Conservation (phyloP, 2,113 vertebrate species). For the Raphicerus campestris region DNA sequence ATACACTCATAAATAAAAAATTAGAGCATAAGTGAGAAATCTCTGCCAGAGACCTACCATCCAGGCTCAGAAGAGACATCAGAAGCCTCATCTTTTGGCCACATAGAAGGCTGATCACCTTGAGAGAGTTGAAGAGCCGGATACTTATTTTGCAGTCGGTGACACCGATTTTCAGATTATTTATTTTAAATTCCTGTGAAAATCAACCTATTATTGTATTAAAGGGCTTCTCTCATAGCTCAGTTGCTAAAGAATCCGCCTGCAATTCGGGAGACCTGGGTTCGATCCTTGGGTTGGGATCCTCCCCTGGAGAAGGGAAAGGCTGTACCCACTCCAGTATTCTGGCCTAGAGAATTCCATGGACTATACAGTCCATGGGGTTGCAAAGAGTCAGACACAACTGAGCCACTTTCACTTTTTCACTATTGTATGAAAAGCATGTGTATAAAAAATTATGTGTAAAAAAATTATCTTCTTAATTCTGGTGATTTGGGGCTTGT, state of each 20-base stretch:
- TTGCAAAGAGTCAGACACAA: background rate
- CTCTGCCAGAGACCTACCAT: constrained; percentile 85
- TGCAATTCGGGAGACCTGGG: background rate
- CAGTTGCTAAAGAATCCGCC: background rate
- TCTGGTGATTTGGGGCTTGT: constrained; percentile 12
- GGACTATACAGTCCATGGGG: background rate
- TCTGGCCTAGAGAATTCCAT: background rate
- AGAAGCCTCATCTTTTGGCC: constrained; percentile 18
- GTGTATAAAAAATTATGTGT: constrained; percentile 34
- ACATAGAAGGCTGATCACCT: background rate
- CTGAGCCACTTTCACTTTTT: background rate
- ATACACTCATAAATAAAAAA: background rate
- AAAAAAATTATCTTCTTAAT: constrained; percentile 47
- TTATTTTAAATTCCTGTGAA: constrained; percentile 59
- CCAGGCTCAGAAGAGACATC: constrained; percentile 68
- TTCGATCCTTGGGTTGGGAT: background rate
- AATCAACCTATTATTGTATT: constrained; percentile 64
- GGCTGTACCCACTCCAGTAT: background rate
- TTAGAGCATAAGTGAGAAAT: constrained; percentile 75
- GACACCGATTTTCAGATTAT: constrained; percentile 44
- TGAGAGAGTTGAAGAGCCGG: background rate
- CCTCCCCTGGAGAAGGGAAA: background rate
- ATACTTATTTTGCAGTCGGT: constrained; percentile 36
- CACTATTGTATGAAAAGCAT: constrained; percentile 58
- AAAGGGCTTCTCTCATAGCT: background rate